Evolutionary conservation across 2,113 vertebrate species (phyloP).

Genomic region (Pangasianodon gigas): DNA sequence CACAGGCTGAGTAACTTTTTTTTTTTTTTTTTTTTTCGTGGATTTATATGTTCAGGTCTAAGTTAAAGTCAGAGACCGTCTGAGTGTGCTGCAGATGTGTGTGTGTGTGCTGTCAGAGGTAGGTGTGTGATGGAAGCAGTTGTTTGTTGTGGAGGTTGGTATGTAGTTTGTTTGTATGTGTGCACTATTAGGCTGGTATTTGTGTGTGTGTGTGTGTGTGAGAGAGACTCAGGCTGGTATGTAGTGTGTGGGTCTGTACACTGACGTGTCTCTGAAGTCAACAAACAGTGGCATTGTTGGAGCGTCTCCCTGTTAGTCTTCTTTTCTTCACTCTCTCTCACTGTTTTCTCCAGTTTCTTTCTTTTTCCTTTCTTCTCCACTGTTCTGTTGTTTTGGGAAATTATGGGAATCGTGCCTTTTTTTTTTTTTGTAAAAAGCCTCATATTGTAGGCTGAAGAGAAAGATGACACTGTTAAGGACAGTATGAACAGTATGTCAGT

Average conservation of each 20-base stretch:
- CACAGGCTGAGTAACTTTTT: background rate
- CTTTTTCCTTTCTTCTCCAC: constrained; percentile 53
- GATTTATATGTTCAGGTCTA: background rate
- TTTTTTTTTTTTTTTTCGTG: no score
- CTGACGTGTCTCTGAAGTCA: constrained; percentile 52
- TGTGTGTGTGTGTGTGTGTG: constrained; percentile 30
- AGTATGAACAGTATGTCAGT: constrained; percentile 8
- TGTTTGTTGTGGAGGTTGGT: background rate
- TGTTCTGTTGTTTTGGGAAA: constrained; percentile 20
- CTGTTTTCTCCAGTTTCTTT: background rate
- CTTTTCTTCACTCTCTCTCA: constrained; percentile 10
- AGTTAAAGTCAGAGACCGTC: background rate
- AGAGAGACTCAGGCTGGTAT: constrained; percentile 47
- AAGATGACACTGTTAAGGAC: background rate
- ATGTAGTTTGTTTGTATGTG: constrained; percentile 32
- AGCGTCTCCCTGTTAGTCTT: constrained; percentile 23
- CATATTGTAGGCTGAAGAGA: background rate
- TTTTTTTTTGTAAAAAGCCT: background rate
- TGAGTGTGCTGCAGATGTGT: constrained; percentile 41
- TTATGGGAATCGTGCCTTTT: background rate
- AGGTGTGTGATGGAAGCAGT: constrained; percentile 4
- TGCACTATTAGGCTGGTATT: background rate
- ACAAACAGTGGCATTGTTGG: constrained; percentile 58
- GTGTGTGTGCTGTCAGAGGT: constrained; percentile 8
- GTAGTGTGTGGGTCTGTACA: constrained; percentile 52